These are phyloP conservation scores for Caenorhabditis sp. DNA, from an alignment of 2,888 invertebrate species.

Conservation along the genomic window DNA sequence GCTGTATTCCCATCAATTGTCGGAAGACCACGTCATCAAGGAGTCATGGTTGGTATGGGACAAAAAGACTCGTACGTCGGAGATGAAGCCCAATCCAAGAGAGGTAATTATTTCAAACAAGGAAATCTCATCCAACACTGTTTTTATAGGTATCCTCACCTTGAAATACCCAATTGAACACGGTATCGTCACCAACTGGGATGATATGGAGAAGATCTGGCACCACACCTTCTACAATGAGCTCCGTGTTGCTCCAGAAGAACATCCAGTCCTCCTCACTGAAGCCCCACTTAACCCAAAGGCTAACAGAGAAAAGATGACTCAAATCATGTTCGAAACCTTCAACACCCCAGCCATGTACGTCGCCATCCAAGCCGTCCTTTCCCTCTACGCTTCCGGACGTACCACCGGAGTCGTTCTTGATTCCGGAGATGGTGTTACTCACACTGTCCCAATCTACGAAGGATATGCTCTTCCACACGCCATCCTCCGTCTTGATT, in stretches of 20 bases:
- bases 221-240: constrained; percentile 98
- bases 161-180: constrained; percentile 93
- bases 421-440: constrained; percentile 80
- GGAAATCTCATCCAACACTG: neutral
- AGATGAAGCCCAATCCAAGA: constrained; percentile 73
- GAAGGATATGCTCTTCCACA: too few relatives aligned
- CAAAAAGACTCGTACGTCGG: constrained; percentile 63
- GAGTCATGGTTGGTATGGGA: constrained; percentile 69
- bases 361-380: constrained; percentile 89
- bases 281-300: constrained; percentile 93
- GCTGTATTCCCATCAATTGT: constrained; percentile 87
- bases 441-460: too few relatives aligned
- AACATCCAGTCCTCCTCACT: constrained; percentile 89
- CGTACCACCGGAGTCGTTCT: constrained; percentile 76
- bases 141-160: constrained; percentile 79
- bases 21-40: constrained; percentile 80
- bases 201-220: constrained; percentile 98
- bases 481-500: too few relatives aligned
- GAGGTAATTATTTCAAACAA: constrained; percentile 77
- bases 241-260: constrained; percentile 91
- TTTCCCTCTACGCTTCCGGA: constrained; percentile 85
- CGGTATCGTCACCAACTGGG: constrained; percentile 96
- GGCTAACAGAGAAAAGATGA: constrained; percentile 94
- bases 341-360: constrained; percentile 79
- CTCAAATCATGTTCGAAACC: constrained; percentile 87